These are phyloP conservation scores for Kudoa iwatai DNA, from an alignment of 30 jellyfish, hydroid and myxozoan species.

Conservation along the genomic window DNA sequence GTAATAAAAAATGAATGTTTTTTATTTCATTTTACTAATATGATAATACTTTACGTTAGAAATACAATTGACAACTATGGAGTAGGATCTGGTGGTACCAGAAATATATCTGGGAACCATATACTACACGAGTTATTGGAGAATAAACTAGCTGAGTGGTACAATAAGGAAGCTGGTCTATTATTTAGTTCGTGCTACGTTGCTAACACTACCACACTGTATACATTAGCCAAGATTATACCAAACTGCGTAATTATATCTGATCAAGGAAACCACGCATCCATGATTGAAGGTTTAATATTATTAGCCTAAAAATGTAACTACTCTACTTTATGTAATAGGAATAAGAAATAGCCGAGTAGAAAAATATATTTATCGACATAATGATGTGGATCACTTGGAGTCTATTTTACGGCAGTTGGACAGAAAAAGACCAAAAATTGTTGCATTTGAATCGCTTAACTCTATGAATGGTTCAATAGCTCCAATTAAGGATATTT, in stretches of 20 bases:
- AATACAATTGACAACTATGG: background rate
- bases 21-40: too few species aligned
- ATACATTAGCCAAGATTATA: background rate
- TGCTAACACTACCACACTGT: background rate
- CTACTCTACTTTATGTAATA: too few species aligned
- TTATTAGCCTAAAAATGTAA: too few species aligned
- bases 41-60: too few species aligned
- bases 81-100: slow-evolving; percentile 1
- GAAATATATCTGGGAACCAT: slow-evolving; percentile 1
- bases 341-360: slow-evolving; percentile 2
- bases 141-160: background rate
- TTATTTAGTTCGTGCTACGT: background rate
- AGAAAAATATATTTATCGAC: slow-evolving; percentile 1
- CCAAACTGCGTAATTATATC: background rate
- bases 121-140: background rate
- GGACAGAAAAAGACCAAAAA: background rate
- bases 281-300: slow-evolving; percentile 2
- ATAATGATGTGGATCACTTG: slow-evolving; percentile 1
- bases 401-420: background rate
- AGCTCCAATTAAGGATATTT: slow-evolving; percentile 1
- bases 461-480: slow-evolving; percentile 1
- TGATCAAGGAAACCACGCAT: slow-evolving; percentile 1
- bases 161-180: background rate
- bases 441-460: slow-evolving; percentile 1
- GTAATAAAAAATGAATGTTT: too few species aligned